Evolutionary conservation across 2,888 invertebrate genomes (phyloP).

Genomic region (Smittia sp.): DNA sequence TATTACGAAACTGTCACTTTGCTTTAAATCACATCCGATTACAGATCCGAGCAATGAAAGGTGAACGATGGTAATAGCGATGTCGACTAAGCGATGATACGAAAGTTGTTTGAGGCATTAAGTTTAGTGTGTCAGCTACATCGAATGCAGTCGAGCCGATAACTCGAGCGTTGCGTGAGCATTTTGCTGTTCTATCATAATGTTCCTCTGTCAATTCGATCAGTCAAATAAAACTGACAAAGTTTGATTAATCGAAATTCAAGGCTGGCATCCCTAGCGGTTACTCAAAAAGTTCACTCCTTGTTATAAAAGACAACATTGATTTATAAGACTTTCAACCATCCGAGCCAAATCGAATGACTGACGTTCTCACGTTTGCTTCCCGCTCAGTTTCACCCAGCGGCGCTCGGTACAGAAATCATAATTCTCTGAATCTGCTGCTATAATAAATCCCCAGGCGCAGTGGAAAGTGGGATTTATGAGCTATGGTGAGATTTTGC

Average conservation of each 20-base stretch:
- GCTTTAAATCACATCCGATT: background rate
- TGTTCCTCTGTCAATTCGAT: too few relatives aligned
- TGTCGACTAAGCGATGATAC: too few relatives aligned
- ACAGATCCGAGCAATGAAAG: too few relatives aligned
- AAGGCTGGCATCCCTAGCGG: too few relatives aligned
- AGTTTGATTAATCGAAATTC: too few relatives aligned
- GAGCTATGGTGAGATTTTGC: background rate
- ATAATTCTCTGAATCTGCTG: background rate
- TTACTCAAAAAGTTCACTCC: background rate
- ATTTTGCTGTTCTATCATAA: too few relatives aligned
- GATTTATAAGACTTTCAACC: background rate
- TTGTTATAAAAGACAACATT: background rate
- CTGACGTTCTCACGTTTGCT: background rate
- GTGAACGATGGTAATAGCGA: too few relatives aligned
- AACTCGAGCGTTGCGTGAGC: too few relatives aligned
- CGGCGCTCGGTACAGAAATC: background rate
- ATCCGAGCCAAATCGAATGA: background rate
- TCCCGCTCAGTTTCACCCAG: background rate
- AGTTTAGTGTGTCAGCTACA: too few relatives aligned
- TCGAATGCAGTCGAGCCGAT: too few relatives aligned
- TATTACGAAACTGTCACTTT: conserved; percentile 4
- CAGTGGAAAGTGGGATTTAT: background rate
- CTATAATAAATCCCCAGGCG: background rate
- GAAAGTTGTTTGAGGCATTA: too few relatives aligned
- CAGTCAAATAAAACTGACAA: too few relatives aligned